Evolutionary conservation across 1,140 invertebrate species (phyloP).

Genomic region (Agrypnia vestita): DNA sequence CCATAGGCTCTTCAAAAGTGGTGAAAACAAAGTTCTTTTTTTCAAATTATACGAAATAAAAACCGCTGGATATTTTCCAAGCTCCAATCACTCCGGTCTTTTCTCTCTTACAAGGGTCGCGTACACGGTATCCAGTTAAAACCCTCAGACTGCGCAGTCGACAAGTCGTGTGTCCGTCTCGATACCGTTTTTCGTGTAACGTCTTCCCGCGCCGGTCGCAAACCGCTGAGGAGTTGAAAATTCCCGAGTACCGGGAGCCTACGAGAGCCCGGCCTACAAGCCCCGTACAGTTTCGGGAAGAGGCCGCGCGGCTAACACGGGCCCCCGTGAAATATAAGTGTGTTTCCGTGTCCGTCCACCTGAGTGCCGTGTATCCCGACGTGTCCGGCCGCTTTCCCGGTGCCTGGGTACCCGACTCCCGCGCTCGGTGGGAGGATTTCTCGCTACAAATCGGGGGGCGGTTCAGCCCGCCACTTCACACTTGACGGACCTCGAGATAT

Average conservation of each 20-base stretch:
- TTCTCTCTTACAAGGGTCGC: too few relatives aligned
- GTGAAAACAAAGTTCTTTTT: too few relatives aligned
- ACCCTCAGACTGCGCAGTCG: too few relatives aligned
- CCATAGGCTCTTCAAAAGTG: too few relatives aligned
- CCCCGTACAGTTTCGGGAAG: conserved; percentile 37
- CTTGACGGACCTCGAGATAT: too few relatives aligned
- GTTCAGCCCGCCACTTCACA: not conserved
- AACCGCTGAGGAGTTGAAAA: conserved; percentile 30
- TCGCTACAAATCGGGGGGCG: conserved; percentile 48
- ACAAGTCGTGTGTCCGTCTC: not conserved
- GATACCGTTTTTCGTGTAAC: conserved; percentile 10
- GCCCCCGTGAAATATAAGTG: conserved; percentile 57
- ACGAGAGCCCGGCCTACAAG: conserved; percentile 31
- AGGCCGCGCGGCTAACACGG: conserved; percentile 37
- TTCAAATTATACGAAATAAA: too few relatives aligned
- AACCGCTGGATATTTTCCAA: too few relatives aligned
- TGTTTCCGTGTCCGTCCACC: conserved; percentile 59
- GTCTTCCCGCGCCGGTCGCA: not conserved
- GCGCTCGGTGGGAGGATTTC: conserved; percentile 25
- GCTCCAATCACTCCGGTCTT: too few relatives aligned
- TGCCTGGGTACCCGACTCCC: conserved; percentile 42
- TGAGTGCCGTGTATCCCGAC: conserved; percentile 49
- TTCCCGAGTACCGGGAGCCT: conserved; percentile 18
- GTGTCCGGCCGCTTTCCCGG: conserved; percentile 33
- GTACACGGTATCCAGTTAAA: too few relatives aligned